phyloP scores from a whole-genome alignment of 2,888 invertebrate species.

The Dasypolia templi region DNA sequence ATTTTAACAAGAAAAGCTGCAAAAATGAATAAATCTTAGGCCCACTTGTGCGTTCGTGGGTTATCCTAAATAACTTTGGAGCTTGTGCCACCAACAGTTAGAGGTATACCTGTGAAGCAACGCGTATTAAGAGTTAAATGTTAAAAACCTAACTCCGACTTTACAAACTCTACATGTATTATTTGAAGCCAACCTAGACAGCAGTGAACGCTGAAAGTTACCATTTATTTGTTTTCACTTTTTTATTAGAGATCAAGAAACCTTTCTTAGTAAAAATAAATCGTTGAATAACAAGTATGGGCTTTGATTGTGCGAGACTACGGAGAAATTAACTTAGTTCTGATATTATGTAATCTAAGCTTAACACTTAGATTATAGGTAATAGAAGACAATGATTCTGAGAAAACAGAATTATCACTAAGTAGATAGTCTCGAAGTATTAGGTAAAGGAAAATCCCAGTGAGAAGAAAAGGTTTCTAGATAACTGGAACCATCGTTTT shows the following conservation, averaged over 20 bases:
- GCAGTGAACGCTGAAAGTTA: conserved; percentile 39
- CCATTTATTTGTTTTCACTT: conserved; percentile 44
- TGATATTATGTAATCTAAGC: neutral
- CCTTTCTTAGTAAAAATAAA: conserved; percentile 8
- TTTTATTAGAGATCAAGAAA: conserved; percentile 55
- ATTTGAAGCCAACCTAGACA: too few species aligned
- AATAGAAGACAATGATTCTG: neutral
- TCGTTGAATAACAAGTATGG: neutral
- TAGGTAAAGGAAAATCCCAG: neutral
- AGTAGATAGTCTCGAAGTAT: neutral
- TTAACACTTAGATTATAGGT: neutral
- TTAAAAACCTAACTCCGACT: too few species aligned
- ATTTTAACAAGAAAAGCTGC: conserved; percentile 15
- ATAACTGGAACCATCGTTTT: neutral
- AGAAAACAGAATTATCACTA: neutral
- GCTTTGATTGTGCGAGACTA: neutral
- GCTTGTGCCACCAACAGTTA: too few species aligned
- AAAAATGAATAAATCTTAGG: conserved; percentile 20
- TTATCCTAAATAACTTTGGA: too few species aligned
- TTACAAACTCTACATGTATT: too few species aligned
- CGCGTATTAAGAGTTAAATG: too few species aligned
- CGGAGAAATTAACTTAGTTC: conserved; percentile 6
- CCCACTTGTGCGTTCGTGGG: too few species aligned
- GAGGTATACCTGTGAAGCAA: too few species aligned
- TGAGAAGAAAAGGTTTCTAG: neutral